Base-by-base conservation (phyloP, 2,888 invertebrate species). In the Heliconius hortense region DNA sequence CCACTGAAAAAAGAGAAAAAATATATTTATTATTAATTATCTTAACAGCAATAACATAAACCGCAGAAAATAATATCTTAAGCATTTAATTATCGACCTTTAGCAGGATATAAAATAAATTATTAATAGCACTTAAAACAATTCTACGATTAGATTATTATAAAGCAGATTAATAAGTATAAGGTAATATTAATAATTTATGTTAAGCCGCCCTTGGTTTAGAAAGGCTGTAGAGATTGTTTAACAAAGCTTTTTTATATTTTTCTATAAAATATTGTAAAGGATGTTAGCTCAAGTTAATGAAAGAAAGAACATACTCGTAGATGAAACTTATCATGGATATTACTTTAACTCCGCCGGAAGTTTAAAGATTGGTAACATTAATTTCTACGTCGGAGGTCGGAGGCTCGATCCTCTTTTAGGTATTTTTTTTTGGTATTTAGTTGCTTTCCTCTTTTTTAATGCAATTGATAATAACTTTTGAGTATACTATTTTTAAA, bases 101-200 rank as follows among this genome's bases (percentile, higher is more conserved):
- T 53, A 24, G 48, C 1, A 11, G 28, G 26, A 15, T 11, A 43
- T 53, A 21, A 21, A 21, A 68, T 28, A 68, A 43, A 68, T 59
- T 53, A 53, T 53, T 53, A 68, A 67, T 18, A 67, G 26, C 48
- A 28, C n/a, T 48, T 68, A 53, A n/a, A 68, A 68, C 68, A 28
- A 53, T 53, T 64, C 35, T n/a, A 10, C 10, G n/a, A 35, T 31
- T 53, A 68, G 21, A 53, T 53, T 53, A 68, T n/a, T 53, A 53
- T 68, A 68, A 68, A 68, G 68, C 64, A 39, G 13, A 35, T 64
- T 35, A 64, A 64, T 64, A 64, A 39, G n/a, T n/a, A 64, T 64
- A n/a, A 64, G n/a, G 0, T 28, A 31, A 63, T n/a, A 64, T 35
- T 35, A 64, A 39, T 64, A 64, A 64, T 35, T n/a, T 64, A 64